A percentile compares a stretch with the other conserved stretches of the same genome.
These are phyloP conservation scores for Dynastes grantii DNA, from an alignment of 2,888 invertebrate genomes.

Conservation along the genomic window DNA sequence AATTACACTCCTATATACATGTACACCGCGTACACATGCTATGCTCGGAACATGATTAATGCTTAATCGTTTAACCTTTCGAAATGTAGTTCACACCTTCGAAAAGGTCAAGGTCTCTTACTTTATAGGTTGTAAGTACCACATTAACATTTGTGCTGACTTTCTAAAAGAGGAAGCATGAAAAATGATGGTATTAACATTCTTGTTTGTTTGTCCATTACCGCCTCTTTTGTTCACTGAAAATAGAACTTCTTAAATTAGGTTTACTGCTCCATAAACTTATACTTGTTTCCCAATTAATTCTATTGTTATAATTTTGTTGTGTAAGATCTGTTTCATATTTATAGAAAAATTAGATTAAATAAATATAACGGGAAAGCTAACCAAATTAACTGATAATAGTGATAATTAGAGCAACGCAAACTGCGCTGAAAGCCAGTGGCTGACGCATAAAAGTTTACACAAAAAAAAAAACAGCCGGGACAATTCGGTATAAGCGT, in stretches of 20 bases:
- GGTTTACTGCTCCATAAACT: not conserved
- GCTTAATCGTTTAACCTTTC: slow-evolving; percentile 44
- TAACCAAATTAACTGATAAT: too few species aligned
- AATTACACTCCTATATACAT: not conserved
- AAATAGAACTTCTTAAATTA: slow-evolving; percentile 16
- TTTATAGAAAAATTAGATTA: too few species aligned
- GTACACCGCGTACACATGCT: not conserved
- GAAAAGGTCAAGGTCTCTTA: slow-evolving; percentile 49
- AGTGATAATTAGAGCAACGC: too few species aligned
- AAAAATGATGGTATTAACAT: slow-evolving; percentile 26
- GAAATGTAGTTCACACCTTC: slow-evolving; percentile 48
- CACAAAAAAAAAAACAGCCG: too few species aligned
- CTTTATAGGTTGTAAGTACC: slow-evolving; percentile 38
- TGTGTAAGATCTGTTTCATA: too few species aligned
- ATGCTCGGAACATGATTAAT: slow-evolving; percentile 45
- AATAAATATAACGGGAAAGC: too few species aligned
- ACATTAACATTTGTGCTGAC: slow-evolving; percentile 52
- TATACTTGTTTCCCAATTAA: too few species aligned
- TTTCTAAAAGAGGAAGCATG: slow-evolving; percentile 43
- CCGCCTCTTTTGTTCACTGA: slow-evolving; percentile 11
- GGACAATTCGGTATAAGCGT: too few species aligned
- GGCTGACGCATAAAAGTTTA: too few species aligned
- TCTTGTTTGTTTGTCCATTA: slow-evolving; percentile 11
- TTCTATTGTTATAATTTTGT: too few species aligned
- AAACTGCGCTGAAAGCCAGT: too few species aligned